Percentiles rank a stretch among this genome's conserved stretches.
These are phyloP conservation scores for Pseudomyrmex dendroicus DNA, from an alignment of 1,140 invertebrate genomes.

Conservation along the genomic window DNA sequence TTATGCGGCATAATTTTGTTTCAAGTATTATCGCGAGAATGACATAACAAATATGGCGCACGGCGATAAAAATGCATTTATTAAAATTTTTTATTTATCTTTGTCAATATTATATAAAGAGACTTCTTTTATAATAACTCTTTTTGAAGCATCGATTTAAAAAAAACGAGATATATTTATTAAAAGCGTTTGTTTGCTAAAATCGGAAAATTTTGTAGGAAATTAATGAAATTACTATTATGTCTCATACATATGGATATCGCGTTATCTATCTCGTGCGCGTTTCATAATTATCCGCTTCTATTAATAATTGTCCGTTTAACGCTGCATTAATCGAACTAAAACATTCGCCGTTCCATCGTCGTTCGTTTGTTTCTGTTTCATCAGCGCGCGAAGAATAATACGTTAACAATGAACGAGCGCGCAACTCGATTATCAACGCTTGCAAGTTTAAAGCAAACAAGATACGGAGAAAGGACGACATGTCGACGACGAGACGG, in stretches of 20 bases:
- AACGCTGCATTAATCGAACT: constrained; percentile 51
- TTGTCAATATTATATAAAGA: too few species aligned
- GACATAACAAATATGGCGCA: neutral
- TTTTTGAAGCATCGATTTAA: too few species aligned
- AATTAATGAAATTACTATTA: neutral
- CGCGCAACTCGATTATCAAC: constrained; percentile 41
- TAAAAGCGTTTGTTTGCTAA: too few species aligned
- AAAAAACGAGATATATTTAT: too few species aligned
- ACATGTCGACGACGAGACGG: neutral
- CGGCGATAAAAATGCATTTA: neutral
- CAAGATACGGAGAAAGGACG: constrained; percentile 21
- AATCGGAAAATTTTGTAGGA: neutral
- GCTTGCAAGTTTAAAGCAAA: constrained; percentile 51
- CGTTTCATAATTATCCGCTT: constrained; percentile 6
- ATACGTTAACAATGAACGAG: constrained; percentile 54
- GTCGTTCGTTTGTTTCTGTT: constrained; percentile 52
- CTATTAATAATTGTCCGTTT: constrained; percentile 23
- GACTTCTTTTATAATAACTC: too few species aligned
- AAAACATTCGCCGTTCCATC: constrained; percentile 22
- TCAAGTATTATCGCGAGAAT: neutral
- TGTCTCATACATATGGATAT: neutral
- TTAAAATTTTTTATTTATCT: neutral
- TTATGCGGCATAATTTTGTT: neutral
- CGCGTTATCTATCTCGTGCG: neutral
- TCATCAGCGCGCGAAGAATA: constrained; percentile 53